Evolutionary conservation across 2,888 invertebrate species (phyloP), one percentile per base, ranked within the genome.

Genomic region (Platycheirus albimanus): DNA sequence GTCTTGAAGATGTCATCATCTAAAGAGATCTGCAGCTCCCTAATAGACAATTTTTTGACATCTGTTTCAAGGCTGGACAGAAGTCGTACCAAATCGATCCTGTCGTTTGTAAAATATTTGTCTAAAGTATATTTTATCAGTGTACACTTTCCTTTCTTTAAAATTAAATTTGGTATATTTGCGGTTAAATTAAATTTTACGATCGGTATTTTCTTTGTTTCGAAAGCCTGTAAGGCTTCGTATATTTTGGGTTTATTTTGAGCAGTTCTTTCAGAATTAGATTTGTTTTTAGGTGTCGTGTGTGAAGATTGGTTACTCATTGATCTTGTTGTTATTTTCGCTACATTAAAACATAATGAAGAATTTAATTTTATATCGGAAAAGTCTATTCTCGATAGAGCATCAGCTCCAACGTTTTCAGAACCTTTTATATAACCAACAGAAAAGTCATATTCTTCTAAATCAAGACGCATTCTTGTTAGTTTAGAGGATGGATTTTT

Each of bases 401-500:
- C 85, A 41, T 85, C 85, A 2, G 81, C 81, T 1, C 43, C 70
- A 19, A 56, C 20, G 33, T 79, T 85, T 33, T 84, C 84, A 56
- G 84, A 85, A 1, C 85, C 85, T 70, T 71, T 79, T 28, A 85
- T 76, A 47, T 87, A 74, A 15, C 85, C 67, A 43, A 86, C 74
- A 13, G 51, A 28, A 43, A 86, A 87, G 47, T 85, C 83, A 45
- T 85, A 85, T 74, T 85, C 85, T 33, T 85, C 75, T 30, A 87
- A 61, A 11, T 81, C 79, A 8, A 87, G 63, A 61, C 87, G 63
- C 69, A 87, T 87, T 78, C 86, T 85, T 11, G 85, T 86, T 24
- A 87, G 61, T 75, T 86, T 86, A 17, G 85, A 86, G 6, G 85
- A 77, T 3, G 86, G 86, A 61, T 87, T 86, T 63, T 69, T 81